Evolutionary conservation across 2,113 vertebrate species (phyloP).

Genomic region (Rynchops niger): DNA sequence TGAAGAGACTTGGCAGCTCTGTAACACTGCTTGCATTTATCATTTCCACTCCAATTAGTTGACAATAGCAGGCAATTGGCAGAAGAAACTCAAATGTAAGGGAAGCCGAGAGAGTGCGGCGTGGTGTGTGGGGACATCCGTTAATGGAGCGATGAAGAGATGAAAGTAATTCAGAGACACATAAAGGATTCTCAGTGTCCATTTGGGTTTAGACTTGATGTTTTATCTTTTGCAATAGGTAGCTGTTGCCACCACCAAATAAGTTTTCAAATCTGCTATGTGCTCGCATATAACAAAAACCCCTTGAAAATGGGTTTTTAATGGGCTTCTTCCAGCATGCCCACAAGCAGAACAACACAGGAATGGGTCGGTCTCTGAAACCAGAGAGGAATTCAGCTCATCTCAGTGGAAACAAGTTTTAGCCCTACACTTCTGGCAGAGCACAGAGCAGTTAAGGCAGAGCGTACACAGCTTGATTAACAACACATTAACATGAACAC

Average conservation of each 20-base stretch:
- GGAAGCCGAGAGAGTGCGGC: not conserved
- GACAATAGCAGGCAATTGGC: constrained; percentile 35
- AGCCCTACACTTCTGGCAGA: not conserved
- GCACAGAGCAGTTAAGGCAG: not conserved
- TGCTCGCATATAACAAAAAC: not conserved
- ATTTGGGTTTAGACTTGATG: not conserved
- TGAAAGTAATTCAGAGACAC: constrained; percentile 17
- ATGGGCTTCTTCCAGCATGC: not conserved
- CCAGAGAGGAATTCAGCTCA: not conserved
- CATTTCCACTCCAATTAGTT: constrained; percentile 67
- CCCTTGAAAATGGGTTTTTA: not conserved
- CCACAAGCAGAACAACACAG: not conserved
- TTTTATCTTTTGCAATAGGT: not conserved
- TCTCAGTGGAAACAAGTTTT: not conserved
- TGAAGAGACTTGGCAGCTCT: constrained; percentile 56
- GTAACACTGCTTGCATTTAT: constrained; percentile 30
- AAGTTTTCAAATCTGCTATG: not conserved
- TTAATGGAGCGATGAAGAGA: not conserved
- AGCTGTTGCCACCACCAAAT: not conserved
- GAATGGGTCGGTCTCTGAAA: fast-evolving
- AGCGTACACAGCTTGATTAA: not conserved
- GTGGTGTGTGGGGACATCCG: not conserved
- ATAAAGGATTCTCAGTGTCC: not conserved
- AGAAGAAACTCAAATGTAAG: constrained; percentile 24
- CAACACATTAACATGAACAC: fast-evolving